A percentile compares a stretch with the other conserved stretches of the same genome.
These are phyloP conservation scores for Yponomeuta evonymella DNA, from an alignment of 2,888 invertebrate genomes.

Conservation along the genomic window DNA sequence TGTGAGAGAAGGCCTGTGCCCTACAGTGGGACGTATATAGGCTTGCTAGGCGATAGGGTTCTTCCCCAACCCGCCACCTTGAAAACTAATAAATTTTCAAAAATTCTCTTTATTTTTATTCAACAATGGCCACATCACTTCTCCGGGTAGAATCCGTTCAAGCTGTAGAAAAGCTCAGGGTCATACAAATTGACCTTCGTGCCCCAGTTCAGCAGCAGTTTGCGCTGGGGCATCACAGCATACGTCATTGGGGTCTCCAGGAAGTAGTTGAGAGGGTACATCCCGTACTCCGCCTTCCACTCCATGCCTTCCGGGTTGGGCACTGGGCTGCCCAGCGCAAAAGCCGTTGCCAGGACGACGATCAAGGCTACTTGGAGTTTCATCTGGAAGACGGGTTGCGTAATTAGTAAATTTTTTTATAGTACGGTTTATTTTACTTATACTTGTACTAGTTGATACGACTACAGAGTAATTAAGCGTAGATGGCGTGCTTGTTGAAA, in stretches of 20 bases:
- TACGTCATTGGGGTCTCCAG: background rate
- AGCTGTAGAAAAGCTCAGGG: background rate
- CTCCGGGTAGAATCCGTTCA: background rate
- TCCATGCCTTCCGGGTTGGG: slow-evolving; percentile 7
- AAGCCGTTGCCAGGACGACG: background rate
- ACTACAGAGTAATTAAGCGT: too few species aligned
- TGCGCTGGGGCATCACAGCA: background rate
- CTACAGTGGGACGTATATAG: too few species aligned
- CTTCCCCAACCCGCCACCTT: too few species aligned
- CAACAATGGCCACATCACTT: background rate
- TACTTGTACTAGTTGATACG: too few species aligned
- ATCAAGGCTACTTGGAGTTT: slow-evolving; percentile 5
- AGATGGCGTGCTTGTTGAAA: too few species aligned
- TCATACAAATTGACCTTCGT: background rate
- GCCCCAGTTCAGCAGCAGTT: background rate
- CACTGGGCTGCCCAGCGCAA: background rate
- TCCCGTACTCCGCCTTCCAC: slow-evolving; percentile 4
- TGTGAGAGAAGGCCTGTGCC: too few species aligned
- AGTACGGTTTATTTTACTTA: too few species aligned
- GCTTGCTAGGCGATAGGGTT: too few species aligned
- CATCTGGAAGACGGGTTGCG: slow-evolving; percentile 3
- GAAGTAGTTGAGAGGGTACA: slow-evolving; percentile 7
- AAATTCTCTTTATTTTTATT: background rate
- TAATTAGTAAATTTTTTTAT: background rate
- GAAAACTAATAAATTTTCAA: background rate